Percentiles rank a stretch among this genome's conserved stretches.
phyloP scores from a whole-genome alignment of 2,888 invertebrate species.

The Dryomyza anilis region DNA sequence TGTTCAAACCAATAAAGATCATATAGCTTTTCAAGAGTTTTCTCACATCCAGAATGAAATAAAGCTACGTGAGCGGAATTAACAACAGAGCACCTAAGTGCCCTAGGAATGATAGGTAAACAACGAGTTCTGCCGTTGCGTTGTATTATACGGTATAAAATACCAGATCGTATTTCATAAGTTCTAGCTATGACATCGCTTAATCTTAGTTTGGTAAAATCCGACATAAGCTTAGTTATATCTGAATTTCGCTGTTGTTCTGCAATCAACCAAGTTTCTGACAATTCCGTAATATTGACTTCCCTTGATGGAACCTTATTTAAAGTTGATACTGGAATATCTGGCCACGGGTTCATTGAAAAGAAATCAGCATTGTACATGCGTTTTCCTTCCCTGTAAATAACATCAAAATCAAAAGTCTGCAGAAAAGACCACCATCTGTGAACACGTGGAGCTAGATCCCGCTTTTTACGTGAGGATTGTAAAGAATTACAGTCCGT shows the following conservation, averaged over 20 bases:
- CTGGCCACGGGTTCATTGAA: neutral
- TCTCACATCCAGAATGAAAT: neutral
- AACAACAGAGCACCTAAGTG: neutral
- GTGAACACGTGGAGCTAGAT: neutral
- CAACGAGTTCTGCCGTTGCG: too few relatives aligned
- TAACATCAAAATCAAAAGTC: neutral
- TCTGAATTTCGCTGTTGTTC: neutral
- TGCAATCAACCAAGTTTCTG: too few relatives aligned
- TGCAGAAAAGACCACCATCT: neutral
- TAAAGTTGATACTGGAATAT: neutral
- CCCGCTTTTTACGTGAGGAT: neutral
- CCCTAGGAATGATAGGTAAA: too few relatives aligned
- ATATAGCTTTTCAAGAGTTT: neutral
- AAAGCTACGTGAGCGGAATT: neutral
- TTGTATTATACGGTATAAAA: too few relatives aligned
- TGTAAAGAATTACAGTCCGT: neutral
- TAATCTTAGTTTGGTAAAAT: neutral
- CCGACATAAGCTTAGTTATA: neutral
- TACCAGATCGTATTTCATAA: too few relatives aligned
- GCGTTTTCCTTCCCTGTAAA: neutral
- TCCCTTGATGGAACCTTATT: neutral
- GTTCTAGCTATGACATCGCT: neutral
- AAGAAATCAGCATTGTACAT: neutral
- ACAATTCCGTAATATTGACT: neutral
- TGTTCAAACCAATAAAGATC: neutral